Evolutionary conservation across 2,888 invertebrate genomes (phyloP).

Genomic region (Agonopterix alstromeriana): DNA sequence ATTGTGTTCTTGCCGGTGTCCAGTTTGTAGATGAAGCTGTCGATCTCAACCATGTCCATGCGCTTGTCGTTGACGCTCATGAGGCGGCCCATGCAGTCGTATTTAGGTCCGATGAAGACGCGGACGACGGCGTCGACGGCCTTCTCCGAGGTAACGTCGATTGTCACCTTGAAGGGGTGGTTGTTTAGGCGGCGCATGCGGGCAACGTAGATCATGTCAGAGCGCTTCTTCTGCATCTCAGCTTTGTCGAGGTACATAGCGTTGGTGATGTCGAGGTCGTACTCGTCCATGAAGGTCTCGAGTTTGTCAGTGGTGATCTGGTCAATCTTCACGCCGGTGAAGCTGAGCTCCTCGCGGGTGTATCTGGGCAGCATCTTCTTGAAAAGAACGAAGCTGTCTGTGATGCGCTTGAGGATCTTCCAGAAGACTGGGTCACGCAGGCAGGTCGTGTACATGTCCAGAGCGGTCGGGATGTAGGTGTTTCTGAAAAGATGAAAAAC

Average conservation of each 20-base stretch:
- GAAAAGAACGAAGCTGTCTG: slow-evolving; percentile 75
- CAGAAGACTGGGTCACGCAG: slow-evolving; percentile 86
- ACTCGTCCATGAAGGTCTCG: slow-evolving; percentile 82
- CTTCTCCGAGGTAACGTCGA: slow-evolving; percentile 76
- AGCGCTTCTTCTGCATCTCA: slow-evolving; percentile 65
- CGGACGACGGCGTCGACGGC: slow-evolving; percentile 78
- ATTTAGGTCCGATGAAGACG: slow-evolving; percentile 83
- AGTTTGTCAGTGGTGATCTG: slow-evolving; percentile 79
- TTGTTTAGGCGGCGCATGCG: slow-evolving; percentile 81
- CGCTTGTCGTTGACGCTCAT: slow-evolving; percentile 67
- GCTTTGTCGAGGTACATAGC: slow-evolving; percentile 68
- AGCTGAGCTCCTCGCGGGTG: slow-evolving; percentile 76
- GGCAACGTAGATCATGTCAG: slow-evolving; percentile 68
- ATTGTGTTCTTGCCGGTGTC: slow-evolving; percentile 81
- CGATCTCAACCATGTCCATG: slow-evolving; percentile 62
- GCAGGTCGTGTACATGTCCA: slow-evolving; percentile 80
- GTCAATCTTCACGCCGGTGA: slow-evolving; percentile 80
- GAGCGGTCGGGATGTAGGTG: slow-evolving; percentile 74
- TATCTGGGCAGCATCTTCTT: slow-evolving; percentile 77
- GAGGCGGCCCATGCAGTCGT: slow-evolving; percentile 78
- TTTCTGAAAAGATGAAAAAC: slow-evolving; percentile 29
- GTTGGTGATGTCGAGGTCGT: slow-evolving; percentile 80
- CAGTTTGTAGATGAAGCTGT: slow-evolving; percentile 78
- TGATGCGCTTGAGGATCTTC: slow-evolving; percentile 79
- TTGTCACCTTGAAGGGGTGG: slow-evolving; percentile 78